These are phyloP conservation scores for Ganaspis brasiliensis DNA, from an alignment of 2,888 invertebrate species.

Conservation along the genomic window DNA sequence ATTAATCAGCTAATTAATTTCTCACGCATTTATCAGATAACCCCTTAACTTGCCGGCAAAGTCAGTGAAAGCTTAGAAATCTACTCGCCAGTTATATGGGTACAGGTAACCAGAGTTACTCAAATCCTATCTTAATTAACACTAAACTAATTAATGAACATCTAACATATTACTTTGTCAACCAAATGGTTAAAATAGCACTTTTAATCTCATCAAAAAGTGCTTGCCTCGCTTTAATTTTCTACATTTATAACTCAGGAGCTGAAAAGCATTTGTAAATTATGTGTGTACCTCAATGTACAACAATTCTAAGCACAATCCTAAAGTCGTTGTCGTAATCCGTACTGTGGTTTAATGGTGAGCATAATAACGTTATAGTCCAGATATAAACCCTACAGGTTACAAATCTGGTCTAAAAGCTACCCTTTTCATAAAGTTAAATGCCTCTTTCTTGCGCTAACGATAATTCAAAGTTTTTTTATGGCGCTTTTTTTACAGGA, in stretches of 20 bases:
- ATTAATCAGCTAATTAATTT: conserved; percentile 76
- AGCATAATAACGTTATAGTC: conserved; percentile 59
- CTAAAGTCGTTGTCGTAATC: conserved; percentile 68
- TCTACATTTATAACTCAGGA: neutral
- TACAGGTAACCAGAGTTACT: conserved; percentile 65
- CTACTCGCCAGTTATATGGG: conserved; percentile 70
- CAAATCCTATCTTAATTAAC: conserved; percentile 67
- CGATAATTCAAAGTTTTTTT: conserved; percentile 27
- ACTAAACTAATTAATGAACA: conserved; percentile 67
- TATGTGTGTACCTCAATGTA: neutral
- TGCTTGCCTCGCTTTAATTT: neutral
- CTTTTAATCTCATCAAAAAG: neutral
- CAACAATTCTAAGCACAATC: conserved; percentile 50
- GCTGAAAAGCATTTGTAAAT: conserved; percentile 28
- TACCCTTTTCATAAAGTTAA: conserved; percentile 51
- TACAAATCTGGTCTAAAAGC: conserved; percentile 49
- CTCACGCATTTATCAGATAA: conserved; percentile 72
- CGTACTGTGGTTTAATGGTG: conserved; percentile 63
- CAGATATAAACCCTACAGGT: conserved; percentile 61
- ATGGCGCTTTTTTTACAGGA: too few species aligned
- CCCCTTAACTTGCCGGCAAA: conserved; percentile 64
- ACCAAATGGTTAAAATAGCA: neutral
- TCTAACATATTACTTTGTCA: conserved; percentile 32
- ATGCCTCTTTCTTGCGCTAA: neutral
- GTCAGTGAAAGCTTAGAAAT: conserved; percentile 63